Percentiles rank a stretch among this genome's conserved stretches.
Evolutionary conservation across 1,140 invertebrate species (phyloP).

Genomic region (Orussus abietinus): DNA sequence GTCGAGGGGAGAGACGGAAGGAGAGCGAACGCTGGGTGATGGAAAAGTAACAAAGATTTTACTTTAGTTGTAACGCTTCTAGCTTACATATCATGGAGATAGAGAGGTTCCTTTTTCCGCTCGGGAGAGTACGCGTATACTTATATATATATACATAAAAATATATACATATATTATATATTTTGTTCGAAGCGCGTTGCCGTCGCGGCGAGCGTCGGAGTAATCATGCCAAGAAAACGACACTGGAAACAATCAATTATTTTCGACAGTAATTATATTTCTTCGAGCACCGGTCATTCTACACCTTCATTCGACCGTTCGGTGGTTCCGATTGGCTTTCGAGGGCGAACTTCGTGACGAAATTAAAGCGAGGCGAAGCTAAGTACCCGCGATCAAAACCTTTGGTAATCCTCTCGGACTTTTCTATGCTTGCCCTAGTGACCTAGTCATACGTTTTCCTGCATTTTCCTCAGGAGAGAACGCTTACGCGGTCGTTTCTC

Average conservation of each 20-base stretch:
- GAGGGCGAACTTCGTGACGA: neutral
- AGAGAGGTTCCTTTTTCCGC: conserved; percentile 1
- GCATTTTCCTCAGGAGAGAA: conserved; percentile 5
- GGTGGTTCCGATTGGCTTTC: neutral
- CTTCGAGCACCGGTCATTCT: no score
- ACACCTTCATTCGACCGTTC: conserved; percentile 4
- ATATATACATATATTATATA: conserved; percentile 1
- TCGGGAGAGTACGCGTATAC: no score
- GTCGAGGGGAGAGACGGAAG: neutral
- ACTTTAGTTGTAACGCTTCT: conserved; percentile 10
- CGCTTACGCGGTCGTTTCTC: no score
- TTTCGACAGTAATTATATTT: conserved; percentile 3
- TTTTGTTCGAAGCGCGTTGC: neutral
- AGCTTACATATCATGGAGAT: conserved; percentile 15
- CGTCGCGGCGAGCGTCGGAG: neutral
- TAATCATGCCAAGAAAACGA: conserved; percentile 7
- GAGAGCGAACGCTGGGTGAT: no score
- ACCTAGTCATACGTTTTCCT: conserved; percentile 14
- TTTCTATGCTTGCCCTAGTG: conserved; percentile 19
- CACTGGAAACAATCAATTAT: conserved; percentile 6
- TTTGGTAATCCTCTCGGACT: conserved; percentile 19
- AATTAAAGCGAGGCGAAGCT: neutral
- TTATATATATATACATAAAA: no score
- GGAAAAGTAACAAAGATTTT: neutral
- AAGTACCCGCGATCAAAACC: conserved; percentile 11